phyloP scores from a whole-genome alignment of 2,113 vertebrate genomes.

The Fulmarus glacialis region DNA sequence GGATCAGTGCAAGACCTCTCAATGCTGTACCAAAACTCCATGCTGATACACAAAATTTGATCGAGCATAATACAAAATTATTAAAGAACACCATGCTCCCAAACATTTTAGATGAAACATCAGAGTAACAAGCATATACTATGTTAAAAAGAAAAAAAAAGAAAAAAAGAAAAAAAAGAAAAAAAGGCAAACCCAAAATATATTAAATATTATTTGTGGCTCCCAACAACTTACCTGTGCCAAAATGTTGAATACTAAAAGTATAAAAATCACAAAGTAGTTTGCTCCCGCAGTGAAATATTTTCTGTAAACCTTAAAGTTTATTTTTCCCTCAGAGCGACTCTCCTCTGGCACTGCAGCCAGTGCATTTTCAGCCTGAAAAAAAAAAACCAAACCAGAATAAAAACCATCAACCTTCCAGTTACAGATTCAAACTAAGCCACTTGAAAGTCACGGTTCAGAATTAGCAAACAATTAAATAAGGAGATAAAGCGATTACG shows the following conservation, averaged over 20 bases:
- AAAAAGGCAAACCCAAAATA: neutral
- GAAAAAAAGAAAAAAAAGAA: accelerated
- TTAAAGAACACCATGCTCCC: neutral
- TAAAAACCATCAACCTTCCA: neutral
- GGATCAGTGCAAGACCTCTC: neutral
- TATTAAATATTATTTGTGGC: neutral
- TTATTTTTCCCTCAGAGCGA: slow-evolving; percentile 85
- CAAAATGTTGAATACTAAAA: slow-evolving; percentile 80
- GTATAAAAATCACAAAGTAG: slow-evolving; percentile 71
- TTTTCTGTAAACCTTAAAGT: slow-evolving; percentile 81
- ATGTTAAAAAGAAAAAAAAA: neutral
- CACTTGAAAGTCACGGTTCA: neutral
- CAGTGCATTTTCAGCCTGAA: slow-evolving; percentile 78
- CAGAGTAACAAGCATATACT: neutral
- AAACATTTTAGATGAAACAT: neutral
- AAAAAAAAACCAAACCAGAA: neutral
- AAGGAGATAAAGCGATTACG: neutral
- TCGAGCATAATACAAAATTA: neutral
- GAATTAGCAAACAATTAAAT: neutral
- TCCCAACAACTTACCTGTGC: slow-evolving; percentile 79
- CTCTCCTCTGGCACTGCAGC: slow-evolving; percentile 80
- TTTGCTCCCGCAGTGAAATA: slow-evolving; percentile 88
- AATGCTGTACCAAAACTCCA: neutral
- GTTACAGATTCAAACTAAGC: neutral
- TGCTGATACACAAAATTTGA: neutral